phyloP scores from a whole-genome alignment of 2,888 invertebrate species.

The Omphaloscelis lunosa region DNA sequence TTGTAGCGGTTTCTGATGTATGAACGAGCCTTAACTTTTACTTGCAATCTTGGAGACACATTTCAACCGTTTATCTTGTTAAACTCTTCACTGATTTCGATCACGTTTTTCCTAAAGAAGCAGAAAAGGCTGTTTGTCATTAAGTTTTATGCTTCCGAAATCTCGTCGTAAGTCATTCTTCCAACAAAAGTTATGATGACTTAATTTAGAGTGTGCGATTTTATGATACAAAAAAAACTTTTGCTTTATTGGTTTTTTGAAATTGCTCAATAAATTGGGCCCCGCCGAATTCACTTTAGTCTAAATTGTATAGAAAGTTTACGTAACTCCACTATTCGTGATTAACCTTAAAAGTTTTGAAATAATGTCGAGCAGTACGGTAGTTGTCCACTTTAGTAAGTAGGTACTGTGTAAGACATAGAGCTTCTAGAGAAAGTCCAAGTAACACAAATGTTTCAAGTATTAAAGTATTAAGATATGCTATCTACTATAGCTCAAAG shows the following conservation, averaged over 20 bases:
- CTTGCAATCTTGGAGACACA: conserved; percentile 4
- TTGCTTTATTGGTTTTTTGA: conserved; percentile 30
- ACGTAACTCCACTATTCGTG: conserved; percentile 49
- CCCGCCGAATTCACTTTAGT: conserved; percentile 23
- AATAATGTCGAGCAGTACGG: conserved; percentile 21
- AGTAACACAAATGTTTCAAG: neutral
- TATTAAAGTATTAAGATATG: neutral
- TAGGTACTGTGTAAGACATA: conserved; percentile 2
- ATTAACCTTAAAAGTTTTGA: conserved; percentile 48
- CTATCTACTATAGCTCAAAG: neutral
- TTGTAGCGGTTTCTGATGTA: neutral
- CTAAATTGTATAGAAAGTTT: conserved; percentile 59
- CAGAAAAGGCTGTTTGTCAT: conserved; percentile 11
- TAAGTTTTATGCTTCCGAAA: conserved; percentile 5
- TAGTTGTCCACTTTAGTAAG: conserved; percentile 36
- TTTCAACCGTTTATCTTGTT: conserved; percentile 45
- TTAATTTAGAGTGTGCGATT: conserved; percentile 15
- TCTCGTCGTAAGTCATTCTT: neutral
- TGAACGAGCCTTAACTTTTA: conserved; percentile 11
- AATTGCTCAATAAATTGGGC: conserved; percentile 57
- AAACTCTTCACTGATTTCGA: conserved; percentile 31
- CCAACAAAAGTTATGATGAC: conserved; percentile 4
- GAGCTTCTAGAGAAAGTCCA: conserved; percentile 33
- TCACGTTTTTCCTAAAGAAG: conserved; percentile 39
- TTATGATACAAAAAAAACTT: neutral